Conservation (phyloP, 2,113 vertebrate species). For the Notiomystis cincta region DNA sequence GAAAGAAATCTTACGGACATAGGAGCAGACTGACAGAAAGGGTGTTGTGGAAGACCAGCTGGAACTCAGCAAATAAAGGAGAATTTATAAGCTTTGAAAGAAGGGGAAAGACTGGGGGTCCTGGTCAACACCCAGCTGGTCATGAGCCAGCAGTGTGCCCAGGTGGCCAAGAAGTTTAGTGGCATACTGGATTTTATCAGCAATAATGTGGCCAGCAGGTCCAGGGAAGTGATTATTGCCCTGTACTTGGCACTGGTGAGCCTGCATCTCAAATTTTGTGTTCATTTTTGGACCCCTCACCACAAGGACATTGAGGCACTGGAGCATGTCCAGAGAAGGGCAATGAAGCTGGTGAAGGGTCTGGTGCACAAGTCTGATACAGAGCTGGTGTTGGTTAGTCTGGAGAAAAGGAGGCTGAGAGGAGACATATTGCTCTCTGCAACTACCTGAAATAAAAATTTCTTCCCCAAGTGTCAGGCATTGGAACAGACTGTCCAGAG, state of each 20-base stretch:
- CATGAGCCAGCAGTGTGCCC: neutral
- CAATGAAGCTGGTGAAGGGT: neutral
- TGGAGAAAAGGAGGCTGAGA: neutral
- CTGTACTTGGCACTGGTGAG: neutral
- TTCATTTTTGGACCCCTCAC: neutral
- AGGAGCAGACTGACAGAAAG: neutral
- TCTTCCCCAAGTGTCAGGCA: neutral
- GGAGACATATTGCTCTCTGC: neutral
- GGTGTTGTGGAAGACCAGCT: neutral
- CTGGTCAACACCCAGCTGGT: neutral
- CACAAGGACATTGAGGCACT: neutral
- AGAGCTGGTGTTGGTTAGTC: neutral
- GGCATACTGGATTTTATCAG: neutral
- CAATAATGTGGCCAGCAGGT: neutral
- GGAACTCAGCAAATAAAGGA: neutral
- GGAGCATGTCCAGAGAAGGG: neutral
- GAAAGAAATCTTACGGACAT: neutral
- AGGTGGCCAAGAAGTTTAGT: neutral
- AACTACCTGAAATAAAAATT: neutral
- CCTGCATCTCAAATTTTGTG: neutral
- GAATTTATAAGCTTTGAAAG: neutral
- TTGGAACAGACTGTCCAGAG: neutral
- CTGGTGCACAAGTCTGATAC: no score
- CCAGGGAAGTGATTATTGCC: accelerated
- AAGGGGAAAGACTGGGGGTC: neutral